Evolutionary conservation across 2,888 invertebrate species (phyloP), one percentile per base, ranked within the genome.

Genomic region (Eustalomyia histrio): DNA sequence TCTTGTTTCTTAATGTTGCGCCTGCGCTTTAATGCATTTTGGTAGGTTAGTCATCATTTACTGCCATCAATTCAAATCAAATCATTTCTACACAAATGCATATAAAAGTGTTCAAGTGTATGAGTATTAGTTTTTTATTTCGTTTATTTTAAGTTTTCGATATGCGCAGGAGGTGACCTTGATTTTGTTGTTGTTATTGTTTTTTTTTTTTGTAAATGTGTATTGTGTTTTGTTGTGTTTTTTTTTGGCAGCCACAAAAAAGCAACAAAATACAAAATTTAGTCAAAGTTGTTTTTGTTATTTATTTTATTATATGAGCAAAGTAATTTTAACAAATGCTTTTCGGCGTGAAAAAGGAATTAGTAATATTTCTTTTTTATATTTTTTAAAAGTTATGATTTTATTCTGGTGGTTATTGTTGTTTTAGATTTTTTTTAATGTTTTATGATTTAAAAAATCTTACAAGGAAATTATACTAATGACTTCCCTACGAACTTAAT

Each of bases 161-260:
- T 55, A 63, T 79, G 75, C 71, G 78, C 75, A 79, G 79, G 79
- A 71, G 81, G 67, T 82, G 79, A 76, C 82, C 82, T 82, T 82
- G 82, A 82, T 35, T 74, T 39, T 18, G 67, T 67, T 16, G 29
- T 50, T 17, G 21, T 21, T 29, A 1, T 29, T 35, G 12, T 68
- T 61, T 29, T 39, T 16, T 39, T 16, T 43, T 55, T 18, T 21
- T 63, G 43, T n/a, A 47, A 47, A n/a, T 47, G 43, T 47, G 43
- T 55, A 52, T 60, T 60, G 53, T 63, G 75, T 29, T n/a, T 10
- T 39, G 52, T 47, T 53, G 58, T 68, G 9, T 16, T 47, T 58
- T 58, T 55, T 52, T 58, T 72, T 72, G 78, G 72, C 61, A 67
- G 61, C 78, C 47, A 58, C n/a, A 12, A 68, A 57, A 43, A 64